phyloP scores from a whole-genome alignment of 2,888 invertebrate genomes.

The Druceiella hillmani region DNA sequence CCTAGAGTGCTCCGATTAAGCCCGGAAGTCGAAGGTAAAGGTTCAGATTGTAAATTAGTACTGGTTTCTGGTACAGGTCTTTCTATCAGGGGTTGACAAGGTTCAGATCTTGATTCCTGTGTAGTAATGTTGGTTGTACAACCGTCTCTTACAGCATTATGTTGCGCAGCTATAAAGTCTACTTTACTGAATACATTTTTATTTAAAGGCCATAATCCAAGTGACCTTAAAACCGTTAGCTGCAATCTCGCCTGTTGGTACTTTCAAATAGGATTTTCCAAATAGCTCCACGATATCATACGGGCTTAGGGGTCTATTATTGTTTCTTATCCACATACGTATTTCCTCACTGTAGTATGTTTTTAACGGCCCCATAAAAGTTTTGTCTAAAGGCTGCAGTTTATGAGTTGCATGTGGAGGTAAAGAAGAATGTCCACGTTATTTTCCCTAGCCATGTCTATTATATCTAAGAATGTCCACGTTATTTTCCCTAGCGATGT shows the following conservation, averaged over 20 bases:
- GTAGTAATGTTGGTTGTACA: slow-evolving; percentile 19
- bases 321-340: slow-evolving; percentile 25
- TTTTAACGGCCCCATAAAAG: slow-evolving; percentile 31
- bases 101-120: slow-evolving; percentile 18
- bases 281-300: slow-evolving; percentile 26
- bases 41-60: slow-evolving; percentile 14
- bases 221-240: slow-evolving; percentile 23
- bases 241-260: slow-evolving; percentile 20
- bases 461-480: too few species aligned
- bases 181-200: slow-evolving; percentile 19
- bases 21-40: slow-evolving; percentile 15
- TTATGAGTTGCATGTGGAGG: slow-evolving; percentile 31
- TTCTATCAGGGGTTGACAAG: slow-evolving; percentile 17
- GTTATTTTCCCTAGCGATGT: too few species aligned
- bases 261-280: slow-evolving; percentile 25
- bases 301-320: slow-evolving; percentile 22
- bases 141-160: slow-evolving; percentile 22
- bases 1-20: slow-evolving; percentile 15
- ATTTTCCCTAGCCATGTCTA: slow-evolving; percentile 28
- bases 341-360: slow-evolving; percentile 29
- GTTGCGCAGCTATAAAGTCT: slow-evolving; percentile 21
- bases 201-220: slow-evolving; percentile 26
- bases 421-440: slow-evolving; percentile 28
- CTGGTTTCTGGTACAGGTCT: slow-evolving; percentile 18
- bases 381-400: slow-evolving; percentile 29